A percentile compares a stretch with the other conserved stretches of the same genome.
Evolutionary conservation across 2,113 vertebrate species (phyloP).

Genomic region (Brachyhypopomus gauderio): DNA sequence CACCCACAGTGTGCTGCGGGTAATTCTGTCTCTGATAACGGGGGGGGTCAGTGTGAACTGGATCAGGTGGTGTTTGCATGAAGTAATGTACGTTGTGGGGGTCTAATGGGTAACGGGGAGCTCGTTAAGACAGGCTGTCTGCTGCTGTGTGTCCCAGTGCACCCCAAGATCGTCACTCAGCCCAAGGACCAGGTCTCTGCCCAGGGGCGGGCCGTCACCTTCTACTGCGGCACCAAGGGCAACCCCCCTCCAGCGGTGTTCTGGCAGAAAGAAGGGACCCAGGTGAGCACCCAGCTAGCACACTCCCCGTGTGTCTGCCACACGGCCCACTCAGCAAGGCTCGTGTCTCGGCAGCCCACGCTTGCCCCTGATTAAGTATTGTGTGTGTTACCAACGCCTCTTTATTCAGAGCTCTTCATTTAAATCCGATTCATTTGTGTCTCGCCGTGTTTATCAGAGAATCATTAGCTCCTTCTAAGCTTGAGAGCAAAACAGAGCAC

Average conservation of each 20-base stretch:
- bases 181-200: conserved; percentile 92
- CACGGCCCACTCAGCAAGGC: background rate
- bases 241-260: conserved; percentile 97
- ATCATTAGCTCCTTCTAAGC: conserved; percentile 54
- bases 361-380: conserved; percentile 18
- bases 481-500: conserved; percentile 51
- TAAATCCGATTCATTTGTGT: conserved; percentile 57
- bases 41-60: too few relatives aligned
- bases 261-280: conserved; percentile 99
- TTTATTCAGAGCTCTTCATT: conserved; percentile 49
- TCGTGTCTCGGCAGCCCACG: background rate
- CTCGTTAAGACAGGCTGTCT: conserved; percentile 15
- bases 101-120: background rate
- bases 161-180: conserved; percentile 90
- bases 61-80: too few relatives aligned
- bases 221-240: conserved; percentile 93
- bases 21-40: too few relatives aligned
- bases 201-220: conserved; percentile 88
- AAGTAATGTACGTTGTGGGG: too few relatives aligned
- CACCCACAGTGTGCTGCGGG: too few relatives aligned
- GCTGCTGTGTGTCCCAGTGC: conserved; percentile 78
- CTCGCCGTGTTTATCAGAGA: conserved; percentile 58
- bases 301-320: background rate
- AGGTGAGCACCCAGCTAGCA: conserved; percentile 74
- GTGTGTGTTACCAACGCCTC: conserved; percentile 47